These are phyloP conservation scores for Mesoligia furuncula DNA, from an alignment of 2,888 invertebrate species.

Conservation along the genomic window DNA sequence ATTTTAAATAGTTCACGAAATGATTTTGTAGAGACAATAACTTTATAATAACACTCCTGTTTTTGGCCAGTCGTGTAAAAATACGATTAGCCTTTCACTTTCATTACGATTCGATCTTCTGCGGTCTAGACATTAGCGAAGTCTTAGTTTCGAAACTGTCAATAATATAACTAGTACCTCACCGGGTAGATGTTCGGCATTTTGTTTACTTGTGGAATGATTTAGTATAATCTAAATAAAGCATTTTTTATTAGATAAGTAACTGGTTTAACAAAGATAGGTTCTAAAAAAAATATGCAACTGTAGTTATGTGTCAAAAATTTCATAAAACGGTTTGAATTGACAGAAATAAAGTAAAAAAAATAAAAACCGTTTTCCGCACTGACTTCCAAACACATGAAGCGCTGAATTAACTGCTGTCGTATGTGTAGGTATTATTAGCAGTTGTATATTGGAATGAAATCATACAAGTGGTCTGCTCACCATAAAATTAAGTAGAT, in stretches of 20 bases:
- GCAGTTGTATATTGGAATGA: slow-evolving; percentile 13
- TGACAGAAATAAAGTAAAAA: background rate
- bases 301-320: background rate
- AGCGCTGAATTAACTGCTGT: slow-evolving; percentile 15
- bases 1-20: slow-evolving; percentile 3
- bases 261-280: background rate
- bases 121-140: slow-evolving; percentile 73
- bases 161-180: slow-evolving; percentile 50
- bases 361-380: slow-evolving; percentile 5
- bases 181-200: background rate
- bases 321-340: background rate
- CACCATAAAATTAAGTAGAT: slow-evolving; percentile 23
- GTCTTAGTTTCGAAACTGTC: slow-evolving; percentile 69
- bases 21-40: slow-evolving; percentile 9
- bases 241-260: background rate
- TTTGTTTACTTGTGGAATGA: slow-evolving; percentile 13
- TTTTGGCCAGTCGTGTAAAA: slow-evolving; percentile 20
- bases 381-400: background rate
- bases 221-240: background rate
- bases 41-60: background rate
- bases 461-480: slow-evolving; percentile 48
- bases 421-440: slow-evolving; percentile 13
- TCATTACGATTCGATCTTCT: slow-evolving; percentile 66
- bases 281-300: background rate
- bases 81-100: slow-evolving; percentile 66